Conservation (phyloP, 2,113 vertebrate genomes). For the Carassius gibelio region DNA sequence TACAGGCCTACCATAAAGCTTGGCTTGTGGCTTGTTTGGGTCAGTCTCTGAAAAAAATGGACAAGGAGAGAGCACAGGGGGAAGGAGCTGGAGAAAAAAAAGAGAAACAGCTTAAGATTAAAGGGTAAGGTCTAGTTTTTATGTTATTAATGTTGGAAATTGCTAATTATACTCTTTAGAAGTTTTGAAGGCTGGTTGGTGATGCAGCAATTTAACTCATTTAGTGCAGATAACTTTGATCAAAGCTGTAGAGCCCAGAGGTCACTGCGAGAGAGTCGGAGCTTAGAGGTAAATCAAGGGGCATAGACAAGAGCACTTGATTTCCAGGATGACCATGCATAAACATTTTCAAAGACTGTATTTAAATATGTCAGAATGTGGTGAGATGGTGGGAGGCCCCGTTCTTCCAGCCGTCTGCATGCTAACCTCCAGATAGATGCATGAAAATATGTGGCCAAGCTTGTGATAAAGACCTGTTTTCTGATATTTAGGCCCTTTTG, state of each 20-base stretch:
- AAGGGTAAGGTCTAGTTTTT: slow-evolving; percentile 67
- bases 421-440: slow-evolving; percentile 56
- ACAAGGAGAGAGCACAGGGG: not conserved
- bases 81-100: slow-evolving; percentile 33
- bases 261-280: slow-evolving; percentile 38
- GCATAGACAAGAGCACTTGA: slow-evolving; percentile 41
- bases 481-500: slow-evolving; percentile 44
- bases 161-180: slow-evolving; percentile 73
- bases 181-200: slow-evolving; percentile 68
- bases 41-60: slow-evolving; percentile 47
- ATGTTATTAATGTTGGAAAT: slow-evolving; percentile 74
- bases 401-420: slow-evolving; percentile 37
- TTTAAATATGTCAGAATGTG: slow-evolving; percentile 48
- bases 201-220: slow-evolving; percentile 71
- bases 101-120: slow-evolving; percentile 66
- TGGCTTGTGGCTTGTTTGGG: slow-evolving; percentile 65
- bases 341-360: slow-evolving; percentile 45
- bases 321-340: slow-evolving; percentile 45
- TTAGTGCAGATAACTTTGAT: slow-evolving; percentile 72
- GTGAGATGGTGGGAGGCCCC: slow-evolving; percentile 17
- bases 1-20: slow-evolving; percentile 46
- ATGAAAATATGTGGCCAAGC: slow-evolving; percentile 57
- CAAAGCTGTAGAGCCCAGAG: slow-evolving; percentile 63
- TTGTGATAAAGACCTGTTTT: slow-evolving; percentile 60
- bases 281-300: slow-evolving; percentile 40